Conservation (phyloP, 2,888 invertebrate genomes). For the Chrysolina haemoptera region DNA sequence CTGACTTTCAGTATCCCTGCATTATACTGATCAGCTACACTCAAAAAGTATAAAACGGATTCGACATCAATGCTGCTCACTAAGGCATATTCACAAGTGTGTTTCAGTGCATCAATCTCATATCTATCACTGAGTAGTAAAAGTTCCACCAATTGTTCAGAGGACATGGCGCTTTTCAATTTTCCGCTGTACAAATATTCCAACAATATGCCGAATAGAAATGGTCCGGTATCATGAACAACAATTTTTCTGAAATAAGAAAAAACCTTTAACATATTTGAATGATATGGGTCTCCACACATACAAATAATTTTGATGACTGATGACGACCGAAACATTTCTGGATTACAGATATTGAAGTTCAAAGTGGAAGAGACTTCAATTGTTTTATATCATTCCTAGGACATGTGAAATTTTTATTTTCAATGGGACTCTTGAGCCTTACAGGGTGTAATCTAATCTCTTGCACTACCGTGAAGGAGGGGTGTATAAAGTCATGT, state of each 20-base stretch:
- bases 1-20: slow-evolving; percentile 73
- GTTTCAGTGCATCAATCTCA: slow-evolving; percentile 76
- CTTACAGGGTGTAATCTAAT: no score
- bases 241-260: slow-evolving; percentile 74
- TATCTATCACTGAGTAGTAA: slow-evolving; percentile 77
- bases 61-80: slow-evolving; percentile 76
- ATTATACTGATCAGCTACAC: slow-evolving; percentile 79
- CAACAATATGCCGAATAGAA: slow-evolving; percentile 75
- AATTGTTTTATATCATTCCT: no score
- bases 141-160: slow-evolving; percentile 76
- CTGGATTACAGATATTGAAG: no score
- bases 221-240: slow-evolving; percentile 77
- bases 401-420: no score
- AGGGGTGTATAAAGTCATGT: no score
- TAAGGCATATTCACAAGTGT: slow-evolving; percentile 76
- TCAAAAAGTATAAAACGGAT: slow-evolving; percentile 76
- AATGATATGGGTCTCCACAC: no score
- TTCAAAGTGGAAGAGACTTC: no score
- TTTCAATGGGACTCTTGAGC: no score
- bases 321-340: no score
- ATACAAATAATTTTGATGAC: no score
- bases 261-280: not conserved
- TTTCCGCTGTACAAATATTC: slow-evolving; percentile 78
- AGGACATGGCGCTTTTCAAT: slow-evolving; percentile 69
- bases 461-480: no score